Evolutionary conservation across 2,113 vertebrate species (phyloP).

Genomic region (Chaetura pelagica): DNA sequence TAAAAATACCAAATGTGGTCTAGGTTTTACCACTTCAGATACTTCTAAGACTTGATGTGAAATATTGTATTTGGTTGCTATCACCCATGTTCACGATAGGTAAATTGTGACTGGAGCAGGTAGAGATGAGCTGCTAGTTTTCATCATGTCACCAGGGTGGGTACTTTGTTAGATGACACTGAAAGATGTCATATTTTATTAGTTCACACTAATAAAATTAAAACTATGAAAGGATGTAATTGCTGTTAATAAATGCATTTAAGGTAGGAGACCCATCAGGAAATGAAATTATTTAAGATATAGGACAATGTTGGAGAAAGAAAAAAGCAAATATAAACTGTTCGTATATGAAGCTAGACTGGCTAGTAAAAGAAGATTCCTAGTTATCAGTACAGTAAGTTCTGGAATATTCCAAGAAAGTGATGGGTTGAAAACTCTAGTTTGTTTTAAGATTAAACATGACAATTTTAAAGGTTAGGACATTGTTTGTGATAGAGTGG

Average conservation of each 20-base stretch:
- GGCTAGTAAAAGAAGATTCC: not conserved
- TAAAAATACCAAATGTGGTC: not conserved
- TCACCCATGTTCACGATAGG: not conserved
- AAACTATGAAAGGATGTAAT: not conserved
- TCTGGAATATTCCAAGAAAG: not conserved
- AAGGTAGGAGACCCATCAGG: not conserved
- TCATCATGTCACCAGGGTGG: not conserved
- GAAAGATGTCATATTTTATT: not conserved
- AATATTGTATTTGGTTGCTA: not conserved
- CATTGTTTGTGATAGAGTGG: not conserved
- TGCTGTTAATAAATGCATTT: not conserved
- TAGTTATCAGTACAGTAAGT: not conserved
- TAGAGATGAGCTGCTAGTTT: not conserved
- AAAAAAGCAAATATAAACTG: not conserved
- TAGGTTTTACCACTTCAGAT: not conserved
- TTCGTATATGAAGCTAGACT: not conserved
- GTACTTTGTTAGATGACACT: not conserved
- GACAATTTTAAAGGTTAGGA: not conserved
- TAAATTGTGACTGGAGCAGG: not conserved
- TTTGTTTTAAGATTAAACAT: not conserved
- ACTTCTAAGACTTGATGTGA: not conserved
- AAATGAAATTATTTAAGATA: not conserved
- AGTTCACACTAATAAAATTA: not conserved
- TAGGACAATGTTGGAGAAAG: not conserved
- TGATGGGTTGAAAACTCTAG: not conserved